Evolutionary conservation across 35 echinoderm and acorn worm genomes (phyloP).

Genomic region (Lytechinus variegatus): DNA sequence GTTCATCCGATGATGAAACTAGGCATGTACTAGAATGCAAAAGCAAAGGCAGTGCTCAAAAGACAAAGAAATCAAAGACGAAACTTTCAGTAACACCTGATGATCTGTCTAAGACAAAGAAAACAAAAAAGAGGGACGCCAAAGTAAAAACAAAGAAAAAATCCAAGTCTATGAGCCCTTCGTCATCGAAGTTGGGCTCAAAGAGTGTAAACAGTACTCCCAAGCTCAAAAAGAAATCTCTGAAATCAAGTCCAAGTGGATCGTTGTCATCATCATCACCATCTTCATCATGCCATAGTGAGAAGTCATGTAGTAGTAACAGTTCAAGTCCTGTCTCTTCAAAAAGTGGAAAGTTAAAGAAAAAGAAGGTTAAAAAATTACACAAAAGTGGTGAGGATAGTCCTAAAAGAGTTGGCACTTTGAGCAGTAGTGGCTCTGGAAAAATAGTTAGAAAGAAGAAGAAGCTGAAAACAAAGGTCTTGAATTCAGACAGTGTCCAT

Average conservation of each 20-base stretch:
- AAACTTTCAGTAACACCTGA: background rate
- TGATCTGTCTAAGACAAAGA: slow-evolving; percentile 62
- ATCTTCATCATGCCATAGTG: background rate
- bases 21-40: background rate
- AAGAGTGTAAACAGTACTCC: slow-evolving; percentile 37
- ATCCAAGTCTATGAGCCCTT: slow-evolving; percentile 36
- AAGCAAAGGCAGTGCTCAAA: slow-evolving; percentile 30
- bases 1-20: slow-evolving; percentile 19
- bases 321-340: slow-evolving; percentile 3
- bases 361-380: slow-evolving; percentile 24
- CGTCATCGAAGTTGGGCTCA: background rate
- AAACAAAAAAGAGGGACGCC: slow-evolving; percentile 52
- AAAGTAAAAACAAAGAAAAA: slow-evolving; percentile 60
- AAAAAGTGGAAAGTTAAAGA: slow-evolving; percentile 26
- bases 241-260: slow-evolving; percentile 49
- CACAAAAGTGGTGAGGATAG: background rate
- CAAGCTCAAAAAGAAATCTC: slow-evolving; percentile 59
- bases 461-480: slow-evolving; percentile 26
- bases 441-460: slow-evolving; percentile 43
- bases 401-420: background rate
- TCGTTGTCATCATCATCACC: background rate
- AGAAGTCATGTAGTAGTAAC: slow-evolving; percentile 22
- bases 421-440: background rate
- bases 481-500: slow-evolving; percentile 47
- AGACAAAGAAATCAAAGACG: slow-evolving; percentile 61